Evolutionary conservation across 2,797 vertebrate genomes (phyloP).

Genomic region (Xenops minutus): DNA sequence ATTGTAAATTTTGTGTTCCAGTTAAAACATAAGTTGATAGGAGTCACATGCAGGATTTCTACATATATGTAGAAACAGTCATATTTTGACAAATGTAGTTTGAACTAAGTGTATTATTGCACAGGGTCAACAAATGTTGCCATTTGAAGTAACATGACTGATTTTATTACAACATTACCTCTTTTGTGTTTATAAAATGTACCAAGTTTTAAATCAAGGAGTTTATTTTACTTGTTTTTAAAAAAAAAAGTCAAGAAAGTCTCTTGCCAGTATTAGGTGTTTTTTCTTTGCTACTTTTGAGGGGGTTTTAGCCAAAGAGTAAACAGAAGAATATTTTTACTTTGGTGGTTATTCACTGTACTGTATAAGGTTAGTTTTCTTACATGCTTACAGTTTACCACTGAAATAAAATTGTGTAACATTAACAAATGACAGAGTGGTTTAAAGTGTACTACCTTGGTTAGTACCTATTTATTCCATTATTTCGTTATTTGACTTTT

Average conservation of each 20-base stretch:
- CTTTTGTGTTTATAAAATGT: conserved; percentile 80
- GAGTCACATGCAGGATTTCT: conserved; percentile 59
- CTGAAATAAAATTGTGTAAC: conserved; percentile 68
- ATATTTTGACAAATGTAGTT: conserved; percentile 67
- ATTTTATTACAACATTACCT: conserved; percentile 86
- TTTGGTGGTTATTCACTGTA: conserved; percentile 73
- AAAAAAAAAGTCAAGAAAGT: conserved; percentile 17
- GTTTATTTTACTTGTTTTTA: conserved; percentile 70
- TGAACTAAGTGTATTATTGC: conserved; percentile 78
- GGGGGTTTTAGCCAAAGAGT: conserved; percentile 92
- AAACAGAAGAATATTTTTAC: conserved; percentile 76
- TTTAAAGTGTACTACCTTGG: conserved; percentile 45
- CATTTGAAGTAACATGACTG: conserved; percentile 73
- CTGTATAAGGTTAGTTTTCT: conserved; percentile 47
- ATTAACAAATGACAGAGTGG: conserved; percentile 46
- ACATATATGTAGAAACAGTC: conserved; percentile 61
- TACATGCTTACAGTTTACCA: conserved; percentile 59
- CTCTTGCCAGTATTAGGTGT: conserved; percentile 73
- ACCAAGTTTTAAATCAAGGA: conserved; percentile 75
- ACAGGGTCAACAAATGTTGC: conserved; percentile 80
- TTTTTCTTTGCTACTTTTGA: conserved; percentile 73
- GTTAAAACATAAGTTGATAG: conserved; percentile 61
- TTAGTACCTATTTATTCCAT: conserved; percentile 73
- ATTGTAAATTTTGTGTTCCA: conserved; percentile 73
- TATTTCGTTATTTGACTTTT: conserved; percentile 73